Evolutionary conservation across 2,888 invertebrate species (phyloP), one percentile per base, ranked within the genome.

Genomic region (Furcula furcula): DNA sequence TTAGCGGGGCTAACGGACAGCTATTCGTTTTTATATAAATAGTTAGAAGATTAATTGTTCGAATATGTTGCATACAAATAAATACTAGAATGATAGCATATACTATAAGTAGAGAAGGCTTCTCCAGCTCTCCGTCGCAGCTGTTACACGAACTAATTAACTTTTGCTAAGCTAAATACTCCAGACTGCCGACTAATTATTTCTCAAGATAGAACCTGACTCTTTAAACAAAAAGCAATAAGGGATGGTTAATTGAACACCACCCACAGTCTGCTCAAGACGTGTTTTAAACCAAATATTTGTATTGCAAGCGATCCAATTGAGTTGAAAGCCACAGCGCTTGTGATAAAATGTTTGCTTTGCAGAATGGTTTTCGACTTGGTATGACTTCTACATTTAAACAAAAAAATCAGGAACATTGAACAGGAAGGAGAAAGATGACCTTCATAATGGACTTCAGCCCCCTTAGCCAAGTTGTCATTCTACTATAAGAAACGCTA

Each of bases 101-200:
- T n/a, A n/a, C n/a, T n/a, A n/a, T n/a, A n/a, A n/a, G n/a, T n/a
- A n/a, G n/a, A n/a, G 18, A 20, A 51, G 25, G 37, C 34, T 41
- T 35, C 37, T 40, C 35, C 29, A 58, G 45, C 48, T 41, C 10
- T 41, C 46, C 41, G 36, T 44, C 43, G 40, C 78, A 77, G 71
- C 73, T 73, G 77, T 55, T 63, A 46, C 62, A 49, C 39, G 37
- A 56, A 65, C 73, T 79, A 78, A 83, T 79, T 82, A 82, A 77
- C 74, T 78, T 77, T 56, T 67, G 60, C 65, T 65, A 63, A 77
- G 68, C 67, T 69, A 63, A 68, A 70, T 64, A 67, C 69, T 72
- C 55, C 49, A 64, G 64, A 64, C 59, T 46, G 44, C 56, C 45
- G 42, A 46, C 55, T 60, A 69, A 69, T 66, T 66, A 65, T 64